A percentile compares a stretch with the other conserved stretches of the same genome.
Evolutionary conservation across 2,888 invertebrate genomes (phyloP).

Genomic region (Lasioglossum pauxillum): DNA sequence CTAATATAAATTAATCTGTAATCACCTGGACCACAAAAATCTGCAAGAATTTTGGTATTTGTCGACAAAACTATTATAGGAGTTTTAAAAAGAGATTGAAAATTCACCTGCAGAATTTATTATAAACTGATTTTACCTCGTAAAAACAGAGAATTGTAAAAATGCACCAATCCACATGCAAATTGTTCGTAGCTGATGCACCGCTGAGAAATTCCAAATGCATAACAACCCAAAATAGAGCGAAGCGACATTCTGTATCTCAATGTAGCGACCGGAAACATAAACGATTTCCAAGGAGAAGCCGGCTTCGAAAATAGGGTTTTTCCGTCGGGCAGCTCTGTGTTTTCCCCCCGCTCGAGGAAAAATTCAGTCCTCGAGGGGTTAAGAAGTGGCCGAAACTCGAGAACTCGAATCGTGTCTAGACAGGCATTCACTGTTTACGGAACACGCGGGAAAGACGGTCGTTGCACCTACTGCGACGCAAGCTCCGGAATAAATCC

Average conservation of each 20-base stretch:
- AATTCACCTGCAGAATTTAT: not conserved
- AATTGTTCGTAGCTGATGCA: not conserved
- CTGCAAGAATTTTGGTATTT: too few species aligned
- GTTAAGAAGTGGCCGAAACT: slow-evolving; percentile 39
- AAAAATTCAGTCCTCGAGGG: slow-evolving; percentile 18
- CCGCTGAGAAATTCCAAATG: not conserved
- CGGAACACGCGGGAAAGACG: slow-evolving; percentile 47
- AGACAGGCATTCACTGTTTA: slow-evolving; percentile 51
- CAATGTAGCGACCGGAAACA: not conserved
- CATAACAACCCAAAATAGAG: not conserved
- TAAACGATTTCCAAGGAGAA: not conserved
- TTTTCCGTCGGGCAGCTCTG: not conserved
- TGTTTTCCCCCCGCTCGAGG: not conserved
- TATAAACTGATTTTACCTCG: not conserved
- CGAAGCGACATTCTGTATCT: not conserved
- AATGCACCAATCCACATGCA: not conserved
- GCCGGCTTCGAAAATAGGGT: not conserved
- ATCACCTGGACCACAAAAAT: too few species aligned
- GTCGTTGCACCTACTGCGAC: slow-evolving; percentile 55
- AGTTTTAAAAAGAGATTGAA: too few species aligned
- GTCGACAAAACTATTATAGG: too few species aligned
- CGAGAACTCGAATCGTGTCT: slow-evolving; percentile 44
- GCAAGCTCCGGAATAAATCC: slow-evolving; percentile 52
- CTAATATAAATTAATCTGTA: too few species aligned
- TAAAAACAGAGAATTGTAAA: not conserved